Percentiles rank a stretch among this genome's conserved stretches.
These are phyloP conservation scores for Chloropsis hardwickii DNA, from an alignment of 2,113 vertebrate genomes.

Conservation along the genomic window DNA sequence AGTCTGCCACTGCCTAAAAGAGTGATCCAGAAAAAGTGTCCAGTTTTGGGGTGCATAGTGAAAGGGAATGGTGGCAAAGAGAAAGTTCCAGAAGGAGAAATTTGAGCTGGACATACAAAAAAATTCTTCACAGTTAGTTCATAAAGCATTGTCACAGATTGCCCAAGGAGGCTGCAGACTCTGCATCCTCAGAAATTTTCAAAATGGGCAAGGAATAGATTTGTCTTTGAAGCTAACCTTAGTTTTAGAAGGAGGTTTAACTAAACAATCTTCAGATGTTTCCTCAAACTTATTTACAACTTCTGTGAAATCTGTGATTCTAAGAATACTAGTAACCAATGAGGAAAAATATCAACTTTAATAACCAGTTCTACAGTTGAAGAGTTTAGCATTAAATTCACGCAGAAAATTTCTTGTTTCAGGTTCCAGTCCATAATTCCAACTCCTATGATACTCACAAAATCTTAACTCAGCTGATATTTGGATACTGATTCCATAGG, in stretches of 20 bases:
- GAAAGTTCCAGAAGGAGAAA: neutral
- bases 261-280: neutral
- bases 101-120: neutral
- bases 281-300: neutral
- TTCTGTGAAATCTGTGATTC: neutral
- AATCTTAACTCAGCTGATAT: neutral
- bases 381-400: neutral
- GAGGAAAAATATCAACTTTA: neutral
- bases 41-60: accelerated
- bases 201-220: neutral
- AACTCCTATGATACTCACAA: neutral
- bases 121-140: neutral
- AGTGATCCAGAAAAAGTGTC: neutral
- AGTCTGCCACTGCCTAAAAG: neutral
- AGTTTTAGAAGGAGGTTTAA: neutral
- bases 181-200: neutral
- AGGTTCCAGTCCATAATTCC: neutral
- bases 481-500: neutral
- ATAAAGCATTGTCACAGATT: neutral
- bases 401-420: neutral
- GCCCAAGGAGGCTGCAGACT: neutral
- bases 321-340: neutral
- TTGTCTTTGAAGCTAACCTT: neutral
- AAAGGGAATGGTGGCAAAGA: neutral
- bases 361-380: neutral